Evolutionary conservation across 2,888 invertebrate species (phyloP).

Genomic region (Diaperis boleti): DNA sequence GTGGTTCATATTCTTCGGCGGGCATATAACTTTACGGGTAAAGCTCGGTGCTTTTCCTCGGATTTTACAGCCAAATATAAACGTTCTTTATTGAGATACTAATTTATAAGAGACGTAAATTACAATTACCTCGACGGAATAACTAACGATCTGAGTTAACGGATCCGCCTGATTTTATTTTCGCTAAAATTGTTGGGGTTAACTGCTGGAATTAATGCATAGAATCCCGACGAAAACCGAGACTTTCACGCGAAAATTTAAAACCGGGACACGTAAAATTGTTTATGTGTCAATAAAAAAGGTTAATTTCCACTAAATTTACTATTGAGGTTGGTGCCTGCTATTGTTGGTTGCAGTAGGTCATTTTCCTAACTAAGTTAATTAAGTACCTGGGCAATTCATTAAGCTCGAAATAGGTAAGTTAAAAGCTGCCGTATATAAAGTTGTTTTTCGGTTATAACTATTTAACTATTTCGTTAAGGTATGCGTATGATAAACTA

Average conservation of each 20-base stretch:
- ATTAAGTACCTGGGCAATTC: too few species aligned
- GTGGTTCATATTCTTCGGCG: slow-evolving; percentile 27
- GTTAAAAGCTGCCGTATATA: too few species aligned
- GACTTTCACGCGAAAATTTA: slow-evolving; percentile 2
- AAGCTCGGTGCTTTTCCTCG: slow-evolving; percentile 30
- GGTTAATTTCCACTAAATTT: slow-evolving; percentile 21
- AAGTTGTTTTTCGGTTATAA: too few species aligned
- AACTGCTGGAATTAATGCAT: slow-evolving; percentile 25
- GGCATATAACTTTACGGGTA: slow-evolving; percentile 29
- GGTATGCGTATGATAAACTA: too few species aligned
- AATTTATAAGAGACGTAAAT: slow-evolving; percentile 39
- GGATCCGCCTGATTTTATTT: slow-evolving; percentile 27
- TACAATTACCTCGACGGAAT: slow-evolving; percentile 38
- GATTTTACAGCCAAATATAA: slow-evolving; percentile 43
- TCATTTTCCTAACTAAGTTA: background rate
- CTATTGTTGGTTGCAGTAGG: too few species aligned
- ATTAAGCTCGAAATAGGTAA: too few species aligned
- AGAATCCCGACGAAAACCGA: slow-evolving; percentile 7
- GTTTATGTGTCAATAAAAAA: slow-evolving; percentile 27
- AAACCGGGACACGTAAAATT: slow-evolving; percentile 22
- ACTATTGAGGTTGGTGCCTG: background rate
- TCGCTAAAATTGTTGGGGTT: slow-evolving; percentile 18
- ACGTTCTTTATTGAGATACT: slow-evolving; percentile 40
- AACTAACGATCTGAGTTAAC: slow-evolving; percentile 30
- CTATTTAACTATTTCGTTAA: too few species aligned